Evolutionary conservation across 1,140 invertebrate genomes (phyloP).

Genomic region (Mactra quadrangularis): DNA sequence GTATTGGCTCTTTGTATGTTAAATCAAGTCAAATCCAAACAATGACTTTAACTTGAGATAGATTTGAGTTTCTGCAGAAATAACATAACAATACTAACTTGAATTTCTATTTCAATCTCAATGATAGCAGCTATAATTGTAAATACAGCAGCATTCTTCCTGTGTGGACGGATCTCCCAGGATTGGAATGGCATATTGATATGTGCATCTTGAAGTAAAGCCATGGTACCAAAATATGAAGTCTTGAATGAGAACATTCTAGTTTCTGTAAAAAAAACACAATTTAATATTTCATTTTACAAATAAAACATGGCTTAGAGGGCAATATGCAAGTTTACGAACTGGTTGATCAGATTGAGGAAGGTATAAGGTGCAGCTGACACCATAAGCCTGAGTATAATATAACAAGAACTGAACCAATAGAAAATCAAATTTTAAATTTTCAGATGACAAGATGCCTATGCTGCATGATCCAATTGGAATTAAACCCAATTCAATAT

Average conservation of each 20-base stretch:
- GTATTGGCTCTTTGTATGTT: too few relatives aligned
- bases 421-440: not conserved
- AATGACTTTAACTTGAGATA: too few relatives aligned
- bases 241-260: conserved; percentile 81
- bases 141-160: conserved; percentile 75
- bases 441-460: not conserved
- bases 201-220: conserved; percentile 82
- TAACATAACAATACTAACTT: conserved; percentile 77
- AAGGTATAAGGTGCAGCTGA: not conserved
- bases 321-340: too few relatives aligned
- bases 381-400: not conserved
- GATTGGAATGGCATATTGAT: conserved; percentile 84
- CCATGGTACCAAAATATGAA: conserved; percentile 80
- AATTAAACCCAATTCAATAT: too few relatives aligned
- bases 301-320: too few relatives aligned
- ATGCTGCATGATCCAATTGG: not conserved
- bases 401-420: not conserved
- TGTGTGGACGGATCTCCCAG: conserved; percentile 80
- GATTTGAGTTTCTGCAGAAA: too few relatives aligned
- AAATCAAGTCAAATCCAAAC: too few relatives aligned
- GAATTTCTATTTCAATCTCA: conserved; percentile 82
- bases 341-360: too few relatives aligned
- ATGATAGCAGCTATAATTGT: conserved; percentile 81
- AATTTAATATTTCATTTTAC: not conserved
- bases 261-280: conserved; percentile 68